phyloP scores from a whole-genome alignment of 2,113 vertebrate species.

The Phycodurus eques region DNA sequence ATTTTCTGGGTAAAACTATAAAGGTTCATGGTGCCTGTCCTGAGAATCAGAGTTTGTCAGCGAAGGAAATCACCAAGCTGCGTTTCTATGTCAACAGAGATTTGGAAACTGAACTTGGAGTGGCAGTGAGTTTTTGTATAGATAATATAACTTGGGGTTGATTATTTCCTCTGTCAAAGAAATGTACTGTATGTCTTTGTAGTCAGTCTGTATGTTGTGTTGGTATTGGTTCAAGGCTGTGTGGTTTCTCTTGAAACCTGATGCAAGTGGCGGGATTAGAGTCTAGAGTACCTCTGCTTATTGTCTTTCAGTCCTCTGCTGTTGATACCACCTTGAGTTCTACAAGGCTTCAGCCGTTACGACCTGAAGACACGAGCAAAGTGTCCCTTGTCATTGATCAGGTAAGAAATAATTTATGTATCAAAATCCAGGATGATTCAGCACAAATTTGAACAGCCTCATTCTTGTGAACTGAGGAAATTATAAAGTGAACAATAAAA shows the following conservation, averaged over 20 bases:
- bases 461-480: not conserved
- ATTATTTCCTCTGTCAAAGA: too few species aligned
- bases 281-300: not conserved
- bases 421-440: not conserved
- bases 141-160: too few species aligned
- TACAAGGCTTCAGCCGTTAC: slow-evolving; percentile 63
- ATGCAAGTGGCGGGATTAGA: not conserved
- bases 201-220: too few species aligned
- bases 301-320: not conserved
- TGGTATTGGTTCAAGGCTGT: too few species aligned
- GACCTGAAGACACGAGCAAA: slow-evolving; percentile 55
- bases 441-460: not conserved
- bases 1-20: slow-evolving; percentile 56
- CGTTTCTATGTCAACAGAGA: slow-evolving; percentile 73
- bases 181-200: too few species aligned
- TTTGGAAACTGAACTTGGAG: slow-evolving; percentile 75
- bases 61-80: slow-evolving; percentile 34
- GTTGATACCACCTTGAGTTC: slow-evolving; percentile 17
- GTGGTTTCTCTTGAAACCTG: not conserved
- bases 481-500: too few species aligned
- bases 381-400: slow-evolving; percentile 67
- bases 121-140: slow-evolving; percentile 39
- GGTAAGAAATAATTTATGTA: slow-evolving; percentile 43
- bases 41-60: slow-evolving; percentile 36
- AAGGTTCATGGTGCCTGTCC: slow-evolving; percentile 73